phyloP scores from a whole-genome alignment of 2,888 invertebrate genomes.

The Pterobdella sp. region DNA sequence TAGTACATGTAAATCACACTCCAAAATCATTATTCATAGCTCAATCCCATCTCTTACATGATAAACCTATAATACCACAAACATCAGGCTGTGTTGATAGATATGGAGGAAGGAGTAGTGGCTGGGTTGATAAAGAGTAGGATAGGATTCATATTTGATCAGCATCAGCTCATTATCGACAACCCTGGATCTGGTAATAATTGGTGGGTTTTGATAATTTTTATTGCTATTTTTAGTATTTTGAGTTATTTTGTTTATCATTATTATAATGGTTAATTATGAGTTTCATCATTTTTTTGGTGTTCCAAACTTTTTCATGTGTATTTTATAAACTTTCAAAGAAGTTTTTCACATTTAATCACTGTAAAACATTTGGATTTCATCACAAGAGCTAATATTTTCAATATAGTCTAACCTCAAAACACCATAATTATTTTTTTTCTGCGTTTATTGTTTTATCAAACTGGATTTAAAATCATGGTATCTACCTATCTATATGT shows the following conservation, averaged over 20 bases:
- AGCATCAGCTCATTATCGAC: slow-evolving; percentile 51
- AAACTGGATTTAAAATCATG: no score
- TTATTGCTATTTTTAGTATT: background rate
- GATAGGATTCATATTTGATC: slow-evolving; percentile 51
- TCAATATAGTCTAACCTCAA: background rate
- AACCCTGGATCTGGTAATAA: slow-evolving; percentile 54
- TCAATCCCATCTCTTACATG: no score
- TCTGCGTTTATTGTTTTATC: background rate
- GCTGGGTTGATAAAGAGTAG: slow-evolving; percentile 51
- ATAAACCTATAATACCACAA: no score
- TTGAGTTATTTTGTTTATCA: no score
- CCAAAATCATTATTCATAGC: no score
- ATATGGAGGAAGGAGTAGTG: slow-evolving; percentile 54
- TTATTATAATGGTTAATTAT: no score
- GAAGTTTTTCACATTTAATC: no score
- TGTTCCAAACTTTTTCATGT: no score
- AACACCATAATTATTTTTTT: background rate
- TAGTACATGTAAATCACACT: no score
- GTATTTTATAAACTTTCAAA: no score
- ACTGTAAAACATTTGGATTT: background rate
- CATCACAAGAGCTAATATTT: background rate
- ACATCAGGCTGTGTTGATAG: slow-evolving; percentile 51
- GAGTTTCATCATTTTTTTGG: no score
- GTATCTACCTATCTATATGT: no score
- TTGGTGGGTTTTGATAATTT: slow-evolving; percentile 44